These are phyloP conservation scores for Sterna hirundo DNA, from an alignment of 2,113 vertebrate genomes.

Conservation along the genomic window DNA sequence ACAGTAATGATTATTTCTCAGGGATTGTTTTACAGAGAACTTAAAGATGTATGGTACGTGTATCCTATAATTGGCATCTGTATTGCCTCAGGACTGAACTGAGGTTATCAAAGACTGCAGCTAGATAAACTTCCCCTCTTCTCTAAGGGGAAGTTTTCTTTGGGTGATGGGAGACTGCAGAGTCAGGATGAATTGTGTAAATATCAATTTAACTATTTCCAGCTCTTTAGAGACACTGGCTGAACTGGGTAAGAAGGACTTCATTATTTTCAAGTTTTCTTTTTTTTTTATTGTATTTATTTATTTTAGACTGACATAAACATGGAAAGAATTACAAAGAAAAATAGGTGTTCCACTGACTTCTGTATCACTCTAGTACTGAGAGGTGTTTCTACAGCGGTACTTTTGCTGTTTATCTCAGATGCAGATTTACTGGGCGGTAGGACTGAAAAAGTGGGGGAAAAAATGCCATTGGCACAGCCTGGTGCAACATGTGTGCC, in stretches of 20 bases:
- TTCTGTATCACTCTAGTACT: not conserved
- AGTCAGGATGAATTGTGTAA: not conserved
- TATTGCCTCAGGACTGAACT: conserved; percentile 4
- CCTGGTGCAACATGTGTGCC: not conserved
- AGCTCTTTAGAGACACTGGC: not conserved
- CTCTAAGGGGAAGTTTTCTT: not conserved
- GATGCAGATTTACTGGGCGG: not conserved
- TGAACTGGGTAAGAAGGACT: not conserved
- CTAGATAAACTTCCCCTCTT: conserved; percentile 22
- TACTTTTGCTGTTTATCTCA: not conserved
- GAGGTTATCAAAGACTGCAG: not conserved
- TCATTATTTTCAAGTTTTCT: not conserved
- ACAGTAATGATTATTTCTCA: not conserved
- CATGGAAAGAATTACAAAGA: not conserved
- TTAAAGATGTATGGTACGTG: not conserved
- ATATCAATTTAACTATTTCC: not conserved
- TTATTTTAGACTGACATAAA: not conserved
- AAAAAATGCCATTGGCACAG: not conserved
- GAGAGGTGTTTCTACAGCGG: not conserved
- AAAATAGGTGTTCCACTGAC: not conserved
- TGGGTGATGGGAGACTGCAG: not conserved
- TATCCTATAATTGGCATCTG: conserved; percentile 6
- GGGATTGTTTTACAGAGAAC: not conserved
- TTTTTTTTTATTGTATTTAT: not conserved
- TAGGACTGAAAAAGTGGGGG: not conserved